Evolutionary conservation across 2,113 vertebrate genomes (phyloP).

Genomic region (Ictalurus furcatus): DNA sequence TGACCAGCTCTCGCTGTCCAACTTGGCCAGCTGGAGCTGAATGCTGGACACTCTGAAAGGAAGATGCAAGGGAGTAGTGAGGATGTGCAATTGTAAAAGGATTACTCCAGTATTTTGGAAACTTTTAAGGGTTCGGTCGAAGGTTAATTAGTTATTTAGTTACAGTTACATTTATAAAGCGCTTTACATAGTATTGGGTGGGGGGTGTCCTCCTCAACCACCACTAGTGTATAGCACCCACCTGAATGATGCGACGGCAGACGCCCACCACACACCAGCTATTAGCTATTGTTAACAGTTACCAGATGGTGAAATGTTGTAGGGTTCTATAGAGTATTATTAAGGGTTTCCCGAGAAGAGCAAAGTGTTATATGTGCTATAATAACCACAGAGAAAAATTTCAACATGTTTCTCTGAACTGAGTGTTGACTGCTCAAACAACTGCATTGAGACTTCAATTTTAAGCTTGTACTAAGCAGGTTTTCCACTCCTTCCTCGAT

Average conservation of each 20-base stretch:
- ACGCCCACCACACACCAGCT: no score
- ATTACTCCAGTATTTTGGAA: background rate
- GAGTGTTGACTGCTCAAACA: background rate
- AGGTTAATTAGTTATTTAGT: no score
- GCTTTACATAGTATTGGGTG: no score
- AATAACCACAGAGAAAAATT: background rate
- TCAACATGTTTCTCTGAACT: background rate
- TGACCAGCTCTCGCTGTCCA: conserved; percentile 91
- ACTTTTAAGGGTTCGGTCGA: background rate
- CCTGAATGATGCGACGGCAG: no score
- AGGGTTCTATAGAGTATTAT: background rate
- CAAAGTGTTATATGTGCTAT: background rate
- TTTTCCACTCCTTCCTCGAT: background rate
- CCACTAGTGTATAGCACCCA: no score
- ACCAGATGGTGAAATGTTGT: background rate
- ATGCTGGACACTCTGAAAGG: conserved; percentile 84
- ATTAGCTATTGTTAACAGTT: no score
- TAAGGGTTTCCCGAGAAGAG: background rate
- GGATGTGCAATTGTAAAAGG: background rate
- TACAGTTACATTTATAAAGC: no score
- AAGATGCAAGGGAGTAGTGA: background rate
- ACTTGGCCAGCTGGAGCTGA: conserved; percentile 91
- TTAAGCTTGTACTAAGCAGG: background rate
- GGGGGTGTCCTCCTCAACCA: no score
- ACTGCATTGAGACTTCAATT: background rate